phyloP scores from a whole-genome alignment of 2,888 invertebrate species.

The Rhagonycha lutea region DNA sequence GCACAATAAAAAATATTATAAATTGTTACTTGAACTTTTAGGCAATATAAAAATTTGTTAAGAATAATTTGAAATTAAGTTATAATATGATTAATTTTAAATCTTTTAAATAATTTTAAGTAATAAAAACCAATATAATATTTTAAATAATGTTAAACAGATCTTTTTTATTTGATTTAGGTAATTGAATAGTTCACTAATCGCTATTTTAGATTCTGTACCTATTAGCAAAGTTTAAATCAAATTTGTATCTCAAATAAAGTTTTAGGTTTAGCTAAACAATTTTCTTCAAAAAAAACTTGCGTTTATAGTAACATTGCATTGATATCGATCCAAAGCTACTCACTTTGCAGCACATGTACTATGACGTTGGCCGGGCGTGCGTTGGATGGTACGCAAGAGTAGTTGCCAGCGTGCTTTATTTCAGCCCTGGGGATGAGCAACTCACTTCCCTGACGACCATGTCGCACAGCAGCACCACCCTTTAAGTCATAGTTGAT shows the following conservation, averaged over 20 bases:
- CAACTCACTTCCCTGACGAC: slow-evolving; percentile 57
- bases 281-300: background rate
- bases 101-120: too few species aligned
- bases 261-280: background rate
- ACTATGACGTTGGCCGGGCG: slow-evolving; percentile 75
- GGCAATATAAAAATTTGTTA: too few species aligned
- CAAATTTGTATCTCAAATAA: background rate
- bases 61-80: too few species aligned
- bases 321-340: slow-evolving; percentile 18
- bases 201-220: background rate
- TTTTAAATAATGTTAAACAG: too few species aligned
- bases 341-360: slow-evolving; percentile 58
- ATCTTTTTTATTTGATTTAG: too few species aligned
- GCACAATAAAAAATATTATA: too few species aligned
- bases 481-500: slow-evolving; percentile 79
- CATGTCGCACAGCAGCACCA: slow-evolving; percentile 59
- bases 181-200: too few species aligned
- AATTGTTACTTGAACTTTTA: too few species aligned
- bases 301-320: slow-evolving; percentile 8
- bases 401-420: slow-evolving; percentile 78
- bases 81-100: too few species aligned
- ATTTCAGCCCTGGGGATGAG: slow-evolving; percentile 59
- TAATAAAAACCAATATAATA: too few species aligned
- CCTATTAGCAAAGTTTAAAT: background rate
- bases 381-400: slow-evolving; percentile 80